These are phyloP conservation scores for Acanthaster planci DNA, from an alignment of 35 echinoderm and acorn worm genomes.

Conservation along the genomic window DNA sequence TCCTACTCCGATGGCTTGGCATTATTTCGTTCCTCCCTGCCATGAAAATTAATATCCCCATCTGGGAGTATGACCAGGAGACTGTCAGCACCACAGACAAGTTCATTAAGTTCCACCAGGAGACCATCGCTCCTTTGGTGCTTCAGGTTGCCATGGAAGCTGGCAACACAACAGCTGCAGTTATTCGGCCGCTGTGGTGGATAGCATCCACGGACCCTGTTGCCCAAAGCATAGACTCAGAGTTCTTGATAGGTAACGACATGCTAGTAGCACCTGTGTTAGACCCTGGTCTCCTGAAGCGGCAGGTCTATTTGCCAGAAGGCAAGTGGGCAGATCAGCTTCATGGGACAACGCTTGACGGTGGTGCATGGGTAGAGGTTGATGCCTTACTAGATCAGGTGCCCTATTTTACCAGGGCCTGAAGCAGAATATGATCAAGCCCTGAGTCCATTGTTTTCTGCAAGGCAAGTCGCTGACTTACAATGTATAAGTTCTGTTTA, in stretches of 20 bases:
- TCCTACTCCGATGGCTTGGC: slow-evolving; percentile 78
- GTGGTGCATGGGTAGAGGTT: slow-evolving; percentile 33
- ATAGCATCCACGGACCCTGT: slow-evolving; percentile 59
- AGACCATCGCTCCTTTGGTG: slow-evolving; percentile 57
- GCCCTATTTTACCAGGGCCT: slow-evolving; percentile 30
- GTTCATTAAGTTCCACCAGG: slow-evolving; percentile 75
- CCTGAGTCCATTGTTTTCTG: no score
- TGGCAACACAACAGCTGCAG: slow-evolving; percentile 52
- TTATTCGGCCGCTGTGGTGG: slow-evolving; percentile 97
- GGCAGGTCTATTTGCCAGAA: slow-evolving; percentile 83
- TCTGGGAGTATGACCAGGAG: slow-evolving; percentile 72
- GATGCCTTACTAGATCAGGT: slow-evolving; percentile 36
- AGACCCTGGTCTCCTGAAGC: slow-evolving; percentile 34
- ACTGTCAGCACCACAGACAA: slow-evolving; percentile 45
- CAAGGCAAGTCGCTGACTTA: no score
- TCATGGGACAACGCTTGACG: neutral
- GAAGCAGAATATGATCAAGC: no score
- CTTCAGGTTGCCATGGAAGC: slow-evolving; percentile 53
- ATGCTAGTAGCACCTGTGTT: slow-evolving; percentile 90
- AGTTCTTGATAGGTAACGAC: slow-evolving; percentile 92
- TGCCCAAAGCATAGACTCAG: slow-evolving; percentile 70
- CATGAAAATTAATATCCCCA: slow-evolving; percentile 71
- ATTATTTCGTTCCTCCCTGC: slow-evolving; percentile 80
- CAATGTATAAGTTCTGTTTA: no score
- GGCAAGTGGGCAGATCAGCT: slow-evolving; percentile 71